Evolutionary conservation across 2,888 invertebrate genomes (phyloP).

Genomic region (Hirtodrosophila alboralis): DNA sequence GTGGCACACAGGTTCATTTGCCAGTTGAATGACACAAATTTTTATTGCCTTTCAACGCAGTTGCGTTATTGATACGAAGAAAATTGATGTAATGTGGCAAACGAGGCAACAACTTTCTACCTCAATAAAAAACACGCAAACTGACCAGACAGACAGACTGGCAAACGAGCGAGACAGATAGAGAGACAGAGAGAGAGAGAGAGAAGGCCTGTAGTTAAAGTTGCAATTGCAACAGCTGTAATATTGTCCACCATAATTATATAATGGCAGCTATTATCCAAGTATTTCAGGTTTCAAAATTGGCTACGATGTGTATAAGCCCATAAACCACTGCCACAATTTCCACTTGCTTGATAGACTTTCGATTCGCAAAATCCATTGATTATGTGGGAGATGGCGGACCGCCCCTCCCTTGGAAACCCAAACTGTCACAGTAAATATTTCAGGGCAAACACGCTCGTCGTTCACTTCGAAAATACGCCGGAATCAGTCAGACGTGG

Average conservation of each 20-base stretch:
- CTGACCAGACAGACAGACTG: conserved; percentile 28
- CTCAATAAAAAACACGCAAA: conserved; percentile 46
- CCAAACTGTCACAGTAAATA: conserved; percentile 67
- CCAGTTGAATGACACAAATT: conserved; percentile 76
- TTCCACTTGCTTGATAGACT: conserved; percentile 64
- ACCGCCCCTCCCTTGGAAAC: background rate
- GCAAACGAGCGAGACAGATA: conserved; percentile 16
- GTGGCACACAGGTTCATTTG: conserved; percentile 2
- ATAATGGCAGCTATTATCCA: conserved; percentile 71
- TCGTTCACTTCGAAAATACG: conserved; percentile 20
- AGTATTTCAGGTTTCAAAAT: conserved; percentile 49
- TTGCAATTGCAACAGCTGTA: too few relatives aligned
- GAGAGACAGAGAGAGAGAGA: too few relatives aligned
- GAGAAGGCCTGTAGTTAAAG: too few relatives aligned
- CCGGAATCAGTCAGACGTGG: conserved; percentile 60
- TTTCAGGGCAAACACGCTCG: conserved; percentile 27
- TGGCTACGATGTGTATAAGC: conserved; percentile 54
- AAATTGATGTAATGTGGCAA: conserved; percentile 63
- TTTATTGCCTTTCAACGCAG: conserved; percentile 72
- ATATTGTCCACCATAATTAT: conserved; percentile 77
- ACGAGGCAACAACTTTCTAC: conserved; percentile 35
- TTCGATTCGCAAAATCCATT: conserved; percentile 58
- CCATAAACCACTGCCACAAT: conserved; percentile 61
- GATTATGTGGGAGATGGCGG: conserved; percentile 36
- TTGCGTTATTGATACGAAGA: conserved; percentile 39